Conservation (phyloP, 2,888 invertebrate species). For the Loripinus fragilis region DNA sequence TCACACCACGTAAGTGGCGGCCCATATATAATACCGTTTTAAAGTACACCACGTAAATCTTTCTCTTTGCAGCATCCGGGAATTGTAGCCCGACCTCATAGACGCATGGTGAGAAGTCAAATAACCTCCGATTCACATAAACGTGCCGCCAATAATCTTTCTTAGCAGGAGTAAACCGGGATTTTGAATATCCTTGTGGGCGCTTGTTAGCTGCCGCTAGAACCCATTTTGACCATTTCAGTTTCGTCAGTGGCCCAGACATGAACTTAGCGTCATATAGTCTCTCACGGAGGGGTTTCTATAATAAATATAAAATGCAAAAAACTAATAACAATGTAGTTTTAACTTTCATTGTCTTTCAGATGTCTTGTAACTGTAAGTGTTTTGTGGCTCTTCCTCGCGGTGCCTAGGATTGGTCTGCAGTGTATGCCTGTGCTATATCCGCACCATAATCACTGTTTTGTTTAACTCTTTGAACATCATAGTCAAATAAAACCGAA, state of each 20-base stretch:
- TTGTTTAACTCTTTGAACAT: too few relatives aligned
- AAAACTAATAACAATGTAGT: neutral
- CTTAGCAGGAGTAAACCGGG: neutral
- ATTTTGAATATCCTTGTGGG: conserved; percentile 27
- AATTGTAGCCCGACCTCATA: conserved; percentile 63
- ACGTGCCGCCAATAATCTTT: neutral
- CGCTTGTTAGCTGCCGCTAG: conserved; percentile 40
- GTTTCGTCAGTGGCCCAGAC: conserved; percentile 47
- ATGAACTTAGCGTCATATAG: conserved; percentile 54
- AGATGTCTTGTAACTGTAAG: too few relatives aligned
- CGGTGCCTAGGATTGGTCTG: too few relatives aligned
- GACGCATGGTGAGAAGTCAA: conserved; percentile 36
- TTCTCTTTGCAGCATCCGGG: conserved; percentile 45
- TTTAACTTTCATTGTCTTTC: too few relatives aligned
- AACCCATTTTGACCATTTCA: conserved; percentile 64
- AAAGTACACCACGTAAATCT: conserved; percentile 62
- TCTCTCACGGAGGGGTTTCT: conserved; percentile 55
- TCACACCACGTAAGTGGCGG: too few relatives aligned
- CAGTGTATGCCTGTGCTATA: too few relatives aligned
- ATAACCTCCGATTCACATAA: neutral
- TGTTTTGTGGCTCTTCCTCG: too few relatives aligned
- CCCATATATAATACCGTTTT: neutral
- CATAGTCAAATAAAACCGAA: too few relatives aligned
- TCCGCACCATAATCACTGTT: too few relatives aligned
- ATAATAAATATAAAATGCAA: neutral